These are phyloP conservation scores for Tupaia chinensis DNA, from an alignment of 2,113 vertebrate species.

Conservation along the genomic window DNA sequence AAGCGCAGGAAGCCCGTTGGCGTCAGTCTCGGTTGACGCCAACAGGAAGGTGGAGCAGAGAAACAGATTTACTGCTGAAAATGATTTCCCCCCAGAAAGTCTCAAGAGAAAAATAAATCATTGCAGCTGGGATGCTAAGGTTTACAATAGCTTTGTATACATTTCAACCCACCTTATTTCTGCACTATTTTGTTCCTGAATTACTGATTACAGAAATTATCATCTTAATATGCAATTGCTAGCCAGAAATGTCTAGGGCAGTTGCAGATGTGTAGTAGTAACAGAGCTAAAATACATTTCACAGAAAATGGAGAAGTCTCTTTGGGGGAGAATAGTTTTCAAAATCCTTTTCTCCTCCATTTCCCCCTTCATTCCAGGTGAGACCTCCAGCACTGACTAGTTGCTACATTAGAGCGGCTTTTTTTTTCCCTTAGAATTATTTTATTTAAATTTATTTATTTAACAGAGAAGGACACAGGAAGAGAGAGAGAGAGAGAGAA, in stretches of 20 bases:
- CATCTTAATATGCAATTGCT: background rate
- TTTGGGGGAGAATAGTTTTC: background rate
- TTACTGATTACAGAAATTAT: background rate
- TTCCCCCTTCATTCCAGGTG: background rate
- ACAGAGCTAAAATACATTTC: background rate
- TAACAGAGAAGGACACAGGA: too few relatives aligned
- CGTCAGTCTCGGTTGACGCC: constrained; percentile 57
- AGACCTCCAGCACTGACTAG: background rate
- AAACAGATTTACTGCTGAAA: background rate
- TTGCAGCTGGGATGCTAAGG: background rate
- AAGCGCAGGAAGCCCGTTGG: constrained; percentile 26
- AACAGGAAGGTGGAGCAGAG: constrained; percentile 53
- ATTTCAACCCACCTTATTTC: constrained; percentile 10
- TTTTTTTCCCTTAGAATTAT: too few relatives aligned
- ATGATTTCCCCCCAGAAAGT: background rate
- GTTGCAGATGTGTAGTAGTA: too few relatives aligned
- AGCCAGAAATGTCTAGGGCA: background rate
- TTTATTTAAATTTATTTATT: too few relatives aligned
- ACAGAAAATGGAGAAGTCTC: background rate
- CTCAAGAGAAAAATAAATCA: background rate
- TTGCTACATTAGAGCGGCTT: background rate
- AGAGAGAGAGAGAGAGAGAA: too few relatives aligned
- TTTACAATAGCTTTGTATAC: background rate
- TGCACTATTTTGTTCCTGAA: background rate
- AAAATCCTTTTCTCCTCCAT: background rate